Percentiles rank a stretch among this genome's conserved stretches.
Evolutionary conservation across 2,888 invertebrate species (phyloP).

Genomic region (Sphaerophoria taeniata): DNA sequence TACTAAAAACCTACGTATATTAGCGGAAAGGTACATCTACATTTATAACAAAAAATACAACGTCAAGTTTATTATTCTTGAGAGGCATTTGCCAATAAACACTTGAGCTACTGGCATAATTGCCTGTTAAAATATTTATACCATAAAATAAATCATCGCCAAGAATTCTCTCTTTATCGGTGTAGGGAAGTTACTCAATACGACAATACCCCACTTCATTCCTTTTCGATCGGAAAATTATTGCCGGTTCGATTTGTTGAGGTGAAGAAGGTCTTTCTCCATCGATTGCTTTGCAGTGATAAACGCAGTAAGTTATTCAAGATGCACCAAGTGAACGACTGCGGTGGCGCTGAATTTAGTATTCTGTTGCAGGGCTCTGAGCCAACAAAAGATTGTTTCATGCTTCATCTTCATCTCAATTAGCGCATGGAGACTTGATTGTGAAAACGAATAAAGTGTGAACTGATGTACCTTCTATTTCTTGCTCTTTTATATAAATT

Average conservation of each 20-base stretch:
- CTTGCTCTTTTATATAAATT: constrained; percentile 2
- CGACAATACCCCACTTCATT: constrained; percentile 27
- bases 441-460: constrained; percentile 4
- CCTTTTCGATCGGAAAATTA: not conserved
- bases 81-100: constrained; percentile 44
- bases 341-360: not conserved
- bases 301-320: constrained; percentile 23
- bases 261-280: not conserved
- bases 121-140: constrained; percentile 59
- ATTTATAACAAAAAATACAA: not conserved
- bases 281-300: constrained; percentile 64
- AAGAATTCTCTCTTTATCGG: not conserved
- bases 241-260: not conserved
- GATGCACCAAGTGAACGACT: constrained; percentile 3
- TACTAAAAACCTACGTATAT: not conserved
- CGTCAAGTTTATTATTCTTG: constrained; percentile 33
- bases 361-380: constrained; percentile 32
- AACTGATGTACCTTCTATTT: not conserved
- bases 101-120: constrained; percentile 61
- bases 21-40: not conserved
- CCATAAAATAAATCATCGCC: constrained; percentile 48
- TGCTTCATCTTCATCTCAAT: constrained; percentile 20
- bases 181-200: no score
- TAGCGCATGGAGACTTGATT: constrained; percentile 16
- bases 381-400: constrained; percentile 34